Conservation (phyloP, 2,797 vertebrate genomes). For the Fratercula arctica region DNA sequence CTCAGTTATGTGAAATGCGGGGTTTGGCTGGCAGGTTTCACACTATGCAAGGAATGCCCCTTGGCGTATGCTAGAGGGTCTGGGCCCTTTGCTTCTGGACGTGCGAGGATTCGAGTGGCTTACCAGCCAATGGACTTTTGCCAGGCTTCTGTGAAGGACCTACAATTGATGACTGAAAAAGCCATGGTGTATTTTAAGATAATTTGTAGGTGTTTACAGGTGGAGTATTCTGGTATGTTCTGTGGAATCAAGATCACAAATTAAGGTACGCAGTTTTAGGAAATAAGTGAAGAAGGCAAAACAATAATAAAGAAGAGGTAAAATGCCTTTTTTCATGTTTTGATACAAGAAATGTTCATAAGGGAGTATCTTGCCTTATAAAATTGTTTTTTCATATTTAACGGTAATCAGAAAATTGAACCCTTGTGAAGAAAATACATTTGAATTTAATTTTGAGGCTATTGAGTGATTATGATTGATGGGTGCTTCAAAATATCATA, state of each 20-base stretch:
- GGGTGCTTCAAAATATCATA: not conserved
- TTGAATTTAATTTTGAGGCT: not conserved
- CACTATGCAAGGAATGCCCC: rapidly evolving
- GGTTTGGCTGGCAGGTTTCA: not conserved
- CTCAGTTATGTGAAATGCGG: rapidly evolving
- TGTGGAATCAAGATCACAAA: not conserved
- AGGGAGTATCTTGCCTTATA: not conserved
- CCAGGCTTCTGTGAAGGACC: not conserved
- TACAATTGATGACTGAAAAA: not conserved
- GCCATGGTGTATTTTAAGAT: not conserved
- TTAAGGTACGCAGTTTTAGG: not conserved
- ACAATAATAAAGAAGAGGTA: not conserved
- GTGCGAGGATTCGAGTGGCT: not conserved
- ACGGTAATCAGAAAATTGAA: not conserved
- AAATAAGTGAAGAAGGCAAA: not conserved
- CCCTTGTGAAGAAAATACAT: not conserved
- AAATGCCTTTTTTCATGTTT: not conserved
- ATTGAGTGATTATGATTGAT: not conserved
- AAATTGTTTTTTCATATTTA: not conserved
- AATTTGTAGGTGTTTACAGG: not conserved
- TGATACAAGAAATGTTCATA: not conserved
- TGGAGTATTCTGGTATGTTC: not conserved
- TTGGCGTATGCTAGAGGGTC: not conserved
- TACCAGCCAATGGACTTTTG: not conserved
- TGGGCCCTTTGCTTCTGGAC: not conserved